A percentile compares a stretch with the other conserved stretches of the same genome.
Conservation (phyloP, 2,888 invertebrate species). For the Tiliacea aurago region DNA sequence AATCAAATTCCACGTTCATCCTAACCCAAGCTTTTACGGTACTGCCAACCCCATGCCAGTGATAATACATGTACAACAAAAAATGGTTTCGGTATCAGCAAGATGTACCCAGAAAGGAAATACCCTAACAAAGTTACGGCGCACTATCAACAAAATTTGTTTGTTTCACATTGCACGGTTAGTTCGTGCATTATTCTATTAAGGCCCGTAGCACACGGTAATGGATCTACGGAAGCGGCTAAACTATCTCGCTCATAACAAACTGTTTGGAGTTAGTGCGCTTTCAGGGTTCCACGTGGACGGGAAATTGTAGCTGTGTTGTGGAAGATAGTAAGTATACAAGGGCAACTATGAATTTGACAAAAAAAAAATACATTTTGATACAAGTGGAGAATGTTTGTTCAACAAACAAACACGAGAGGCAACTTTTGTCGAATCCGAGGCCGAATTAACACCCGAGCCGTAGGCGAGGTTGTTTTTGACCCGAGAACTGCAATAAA, state of each 20-base stretch:
- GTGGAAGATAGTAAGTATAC: neutral
- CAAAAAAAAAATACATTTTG: no score
- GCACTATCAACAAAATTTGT: slow-evolving; percentile 70
- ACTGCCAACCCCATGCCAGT: neutral
- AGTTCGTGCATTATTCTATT: slow-evolving; percentile 77
- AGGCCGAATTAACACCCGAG: no score
- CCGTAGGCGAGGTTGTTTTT: no score
- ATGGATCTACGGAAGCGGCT: slow-evolving; percentile 69
- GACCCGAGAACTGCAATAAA: no score
- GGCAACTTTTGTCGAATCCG: no score
- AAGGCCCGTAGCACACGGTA: slow-evolving; percentile 65
- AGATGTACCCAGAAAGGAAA: slow-evolving; percentile 27
- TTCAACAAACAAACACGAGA: no score
- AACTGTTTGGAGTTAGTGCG: slow-evolving; percentile 60
- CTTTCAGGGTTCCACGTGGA: slow-evolving; percentile 37
- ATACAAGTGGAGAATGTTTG: no score
- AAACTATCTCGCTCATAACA: slow-evolving; percentile 62
- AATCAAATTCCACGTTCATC: neutral
- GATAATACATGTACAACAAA: neutral
- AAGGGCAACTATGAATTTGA: neutral
- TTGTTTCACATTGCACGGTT: slow-evolving; percentile 71
- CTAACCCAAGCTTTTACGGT: neutral
- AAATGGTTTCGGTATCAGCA: neutral
- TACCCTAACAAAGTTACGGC: slow-evolving; percentile 48
- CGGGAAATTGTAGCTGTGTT: neutral